Percentiles rank a stretch among this genome's conserved stretches.
Evolutionary conservation across 2,113 vertebrate genomes (phyloP).

Genomic region (Zonotrichia leucophrys): DNA sequence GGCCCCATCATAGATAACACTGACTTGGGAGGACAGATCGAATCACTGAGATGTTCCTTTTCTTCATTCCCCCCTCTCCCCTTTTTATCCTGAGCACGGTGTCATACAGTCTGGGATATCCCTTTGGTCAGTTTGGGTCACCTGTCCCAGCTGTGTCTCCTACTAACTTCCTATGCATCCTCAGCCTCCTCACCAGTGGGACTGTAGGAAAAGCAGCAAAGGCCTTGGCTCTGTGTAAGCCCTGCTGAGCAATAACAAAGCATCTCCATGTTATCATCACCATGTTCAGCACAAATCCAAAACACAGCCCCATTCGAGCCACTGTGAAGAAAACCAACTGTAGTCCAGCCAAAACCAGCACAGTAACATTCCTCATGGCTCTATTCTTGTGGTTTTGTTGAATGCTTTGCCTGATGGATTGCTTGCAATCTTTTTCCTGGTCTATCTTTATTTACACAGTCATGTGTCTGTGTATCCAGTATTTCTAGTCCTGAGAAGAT

Average conservation of each 20-base stretch:
- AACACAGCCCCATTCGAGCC: background rate
- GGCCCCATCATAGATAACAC: background rate
- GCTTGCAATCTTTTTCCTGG: background rate
- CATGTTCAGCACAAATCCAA: background rate
- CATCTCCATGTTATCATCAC: background rate
- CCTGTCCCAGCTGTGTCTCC: background rate
- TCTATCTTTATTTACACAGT: background rate
- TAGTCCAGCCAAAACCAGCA: background rate
- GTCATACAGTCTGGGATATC: background rate
- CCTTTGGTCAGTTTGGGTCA: background rate
- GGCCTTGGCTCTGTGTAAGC: background rate
- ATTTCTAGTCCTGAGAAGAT: background rate
- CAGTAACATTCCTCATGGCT: background rate
- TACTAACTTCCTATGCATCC: rapidly evolving
- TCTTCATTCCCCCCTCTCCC: rapidly evolving
- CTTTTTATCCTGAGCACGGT: background rate
- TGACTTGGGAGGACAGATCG: background rate
- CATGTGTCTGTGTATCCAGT: background rate
- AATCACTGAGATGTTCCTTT: background rate
- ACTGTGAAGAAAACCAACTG: background rate
- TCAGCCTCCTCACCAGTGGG: background rate
- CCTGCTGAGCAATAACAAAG: background rate
- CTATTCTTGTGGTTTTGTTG: background rate
- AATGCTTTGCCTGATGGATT: background rate
- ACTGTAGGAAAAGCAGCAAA: background rate